Evolutionary conservation across 2,888 invertebrate genomes (phyloP).

Genomic region (Plutella xylostella): DNA sequence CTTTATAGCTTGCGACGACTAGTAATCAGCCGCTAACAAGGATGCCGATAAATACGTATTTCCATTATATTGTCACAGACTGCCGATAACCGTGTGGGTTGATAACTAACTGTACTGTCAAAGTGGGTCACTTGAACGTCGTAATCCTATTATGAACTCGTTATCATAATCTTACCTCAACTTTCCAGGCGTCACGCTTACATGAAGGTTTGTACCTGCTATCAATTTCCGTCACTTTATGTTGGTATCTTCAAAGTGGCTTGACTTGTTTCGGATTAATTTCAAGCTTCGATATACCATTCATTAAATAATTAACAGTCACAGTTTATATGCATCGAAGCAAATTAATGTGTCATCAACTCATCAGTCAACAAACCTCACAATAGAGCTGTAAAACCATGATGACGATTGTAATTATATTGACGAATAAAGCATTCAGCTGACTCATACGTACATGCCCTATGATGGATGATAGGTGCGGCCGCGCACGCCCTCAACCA

Average conservation of each 20-base stretch:
- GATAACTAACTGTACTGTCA: slow-evolving; percentile 36
- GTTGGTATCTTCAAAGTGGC: too few species aligned
- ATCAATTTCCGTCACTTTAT: too few species aligned
- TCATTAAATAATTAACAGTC: too few species aligned
- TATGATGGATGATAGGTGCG: slow-evolving; percentile 32
- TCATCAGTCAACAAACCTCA: too few species aligned
- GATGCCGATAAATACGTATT: slow-evolving; percentile 38
- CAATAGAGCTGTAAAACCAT: too few species aligned
- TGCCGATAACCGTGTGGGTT: slow-evolving; percentile 41
- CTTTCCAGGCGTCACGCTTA: slow-evolving; percentile 6
- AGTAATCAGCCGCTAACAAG: slow-evolving; percentile 18
- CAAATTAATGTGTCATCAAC: too few species aligned
- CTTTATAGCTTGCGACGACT: slow-evolving; percentile 32
- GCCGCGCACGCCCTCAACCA: slow-evolving; percentile 32
- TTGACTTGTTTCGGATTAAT: too few species aligned
- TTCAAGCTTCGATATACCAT: too few species aligned
- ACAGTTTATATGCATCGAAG: too few species aligned
- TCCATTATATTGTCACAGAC: slow-evolving; percentile 58
- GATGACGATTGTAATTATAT: too few species aligned
- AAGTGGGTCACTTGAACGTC: slow-evolving; percentile 54
- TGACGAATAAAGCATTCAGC: slow-evolving; percentile 7
- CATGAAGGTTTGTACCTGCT: too few species aligned
- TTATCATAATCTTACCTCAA: slow-evolving; percentile 53
- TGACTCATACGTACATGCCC: slow-evolving; percentile 24
- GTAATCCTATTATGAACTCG: slow-evolving; percentile 66